Conservation (phyloP, 2,113 vertebrate genomes). For the Phalacrocorax aristotelis region DNA sequence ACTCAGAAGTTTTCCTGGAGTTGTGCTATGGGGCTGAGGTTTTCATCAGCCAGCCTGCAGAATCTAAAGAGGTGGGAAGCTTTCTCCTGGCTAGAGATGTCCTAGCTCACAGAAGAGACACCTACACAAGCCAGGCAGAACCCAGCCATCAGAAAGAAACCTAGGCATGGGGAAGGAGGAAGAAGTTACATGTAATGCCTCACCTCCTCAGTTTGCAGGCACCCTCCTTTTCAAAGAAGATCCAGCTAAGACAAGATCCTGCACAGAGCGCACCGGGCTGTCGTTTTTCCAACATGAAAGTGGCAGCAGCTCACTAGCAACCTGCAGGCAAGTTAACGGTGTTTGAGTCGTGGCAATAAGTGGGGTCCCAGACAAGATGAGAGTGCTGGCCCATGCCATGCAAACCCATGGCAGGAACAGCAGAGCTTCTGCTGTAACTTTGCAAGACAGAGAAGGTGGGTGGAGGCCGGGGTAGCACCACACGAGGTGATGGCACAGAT, state of each 20-base stretch:
- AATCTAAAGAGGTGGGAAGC: neutral
- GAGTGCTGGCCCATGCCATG: neutral
- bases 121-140: neutral
- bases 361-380: neutral
- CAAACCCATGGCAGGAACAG: neutral
- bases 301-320: neutral
- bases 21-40: neutral
- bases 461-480: neutral
- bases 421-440: neutral
- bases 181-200: neutral
- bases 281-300: neutral
- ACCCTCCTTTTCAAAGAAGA: neutral
- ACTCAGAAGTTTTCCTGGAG: neutral
- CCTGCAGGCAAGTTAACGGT: neutral
- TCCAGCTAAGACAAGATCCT: neutral
- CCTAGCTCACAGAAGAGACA: neutral
- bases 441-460: neutral
- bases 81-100: neutral
- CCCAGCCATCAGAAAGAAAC: neutral
- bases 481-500: neutral
- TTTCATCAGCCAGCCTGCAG: neutral
- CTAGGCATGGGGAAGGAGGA: neutral
- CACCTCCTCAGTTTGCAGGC: neutral
- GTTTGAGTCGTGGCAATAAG: neutral
- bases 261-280: neutral